phyloP scores from a whole-genome alignment of 2,113 vertebrate genomes.

The Brevimyrus niger region DNA sequence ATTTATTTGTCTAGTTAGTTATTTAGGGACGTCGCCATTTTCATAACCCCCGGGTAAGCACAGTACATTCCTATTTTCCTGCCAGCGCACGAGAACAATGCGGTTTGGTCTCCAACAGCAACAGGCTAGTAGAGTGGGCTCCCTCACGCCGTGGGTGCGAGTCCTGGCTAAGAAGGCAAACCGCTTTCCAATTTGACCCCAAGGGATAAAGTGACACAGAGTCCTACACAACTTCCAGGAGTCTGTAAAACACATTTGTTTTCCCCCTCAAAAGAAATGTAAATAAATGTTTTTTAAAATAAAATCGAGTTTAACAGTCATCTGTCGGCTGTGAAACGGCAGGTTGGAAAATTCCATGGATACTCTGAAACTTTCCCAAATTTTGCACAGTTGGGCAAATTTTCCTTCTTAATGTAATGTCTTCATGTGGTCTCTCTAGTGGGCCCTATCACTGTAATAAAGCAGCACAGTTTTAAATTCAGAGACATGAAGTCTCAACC shows the following conservation, averaged over 20 bases:
- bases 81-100: not conserved
- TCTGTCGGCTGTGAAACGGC: not conserved
- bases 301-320: not conserved
- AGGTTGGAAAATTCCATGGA: not conserved
- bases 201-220: not conserved
- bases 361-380: not conserved
- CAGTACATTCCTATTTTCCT: not conserved
- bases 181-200: not conserved
- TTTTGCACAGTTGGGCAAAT: not conserved
- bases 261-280: not conserved
- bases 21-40: not conserved
- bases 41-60: not conserved
- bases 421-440: slow-evolving; percentile 40
- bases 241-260: slow-evolving; percentile 4
- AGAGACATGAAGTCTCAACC: slow-evolving; percentile 57
- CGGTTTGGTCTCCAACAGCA: not conserved
- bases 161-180: not conserved
- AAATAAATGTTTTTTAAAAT: not conserved
- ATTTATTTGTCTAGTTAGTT: not conserved
- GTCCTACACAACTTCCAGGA: not conserved
- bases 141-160: not conserved
- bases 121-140: not conserved
- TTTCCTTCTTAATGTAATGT: not conserved
- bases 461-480: slow-evolving; percentile 32
- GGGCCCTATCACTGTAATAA: slow-evolving; percentile 32